Evolutionary conservation across 1,140 invertebrate genomes (phyloP).

Genomic region (Ladona fulva): DNA sequence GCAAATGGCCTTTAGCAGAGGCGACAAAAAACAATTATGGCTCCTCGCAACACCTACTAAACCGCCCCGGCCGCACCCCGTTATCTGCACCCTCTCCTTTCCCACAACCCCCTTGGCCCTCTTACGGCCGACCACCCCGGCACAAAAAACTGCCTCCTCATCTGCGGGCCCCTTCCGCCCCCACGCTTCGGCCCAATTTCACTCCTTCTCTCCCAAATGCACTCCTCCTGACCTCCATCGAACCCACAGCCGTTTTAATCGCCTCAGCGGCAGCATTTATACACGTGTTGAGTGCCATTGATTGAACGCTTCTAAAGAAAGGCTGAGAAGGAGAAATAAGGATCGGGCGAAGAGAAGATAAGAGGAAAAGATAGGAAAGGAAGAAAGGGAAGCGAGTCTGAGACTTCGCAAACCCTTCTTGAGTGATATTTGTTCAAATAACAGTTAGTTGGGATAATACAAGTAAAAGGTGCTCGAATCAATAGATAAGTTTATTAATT

Average conservation of each 20-base stretch:
- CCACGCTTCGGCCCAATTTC: background rate
- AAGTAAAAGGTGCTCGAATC: too few species aligned
- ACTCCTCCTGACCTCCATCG: background rate
- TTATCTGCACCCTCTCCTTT: background rate
- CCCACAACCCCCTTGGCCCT: background rate
- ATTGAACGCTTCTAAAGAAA: too few species aligned
- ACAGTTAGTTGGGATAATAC: too few species aligned
- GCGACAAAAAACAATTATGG: conserved; percentile 9
- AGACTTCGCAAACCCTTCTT: too few species aligned
- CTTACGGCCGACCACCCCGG: too few species aligned
- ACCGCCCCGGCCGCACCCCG: background rate
- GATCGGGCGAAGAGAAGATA: too few species aligned
- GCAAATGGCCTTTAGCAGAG: conserved; percentile 2
- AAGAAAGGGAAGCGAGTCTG: too few species aligned
- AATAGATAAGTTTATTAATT: too few species aligned
- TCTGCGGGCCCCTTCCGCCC: background rate
- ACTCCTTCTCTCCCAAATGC: background rate
- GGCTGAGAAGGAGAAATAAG: too few species aligned
- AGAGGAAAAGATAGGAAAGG: too few species aligned
- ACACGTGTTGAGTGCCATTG: background rate
- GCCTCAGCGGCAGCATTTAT: background rate
- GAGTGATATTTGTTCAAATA: too few species aligned
- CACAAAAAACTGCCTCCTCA: background rate
- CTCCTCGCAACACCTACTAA: conserved; percentile 2
- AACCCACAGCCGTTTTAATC: background rate